Evolutionary conservation across 2,888 invertebrate species (phyloP), one percentile per base, ranked within the genome.

Genomic region (Norana najaformis): DNA sequence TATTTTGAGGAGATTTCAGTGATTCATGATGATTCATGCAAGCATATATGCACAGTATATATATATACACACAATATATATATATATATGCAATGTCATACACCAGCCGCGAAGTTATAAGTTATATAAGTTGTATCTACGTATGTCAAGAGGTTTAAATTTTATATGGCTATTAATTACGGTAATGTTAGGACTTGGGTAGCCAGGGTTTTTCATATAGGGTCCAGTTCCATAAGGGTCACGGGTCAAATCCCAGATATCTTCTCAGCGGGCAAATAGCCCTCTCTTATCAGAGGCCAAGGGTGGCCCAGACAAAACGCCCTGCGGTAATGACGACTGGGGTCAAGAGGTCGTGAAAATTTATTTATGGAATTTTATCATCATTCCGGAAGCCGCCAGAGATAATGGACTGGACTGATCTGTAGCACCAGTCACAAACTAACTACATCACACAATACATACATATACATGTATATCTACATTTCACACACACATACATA

Each of bases 401-500:
- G 69, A 69, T 69, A n/a, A 69, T 69, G 69, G 69, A 69, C 8
- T 69, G 69, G 69, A n/a, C 85, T 36, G 85, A 85, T n/a, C 36
- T 35, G 36, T 85, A 35, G 23, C 35, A 36, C 34, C 85, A 85
- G 85, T 37, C 85, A 85, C 85, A 85, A 23, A 85, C 36, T 18
- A 53, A 23, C 53, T 18, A 36, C n/a, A 83, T 36, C 37, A 36
- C 37, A 5, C n/a, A 35, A 23, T n/a, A 83, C 14, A 83, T 34
- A 47, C 20, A 89, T 35, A 69, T 35, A 69, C 53, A 89, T 35
- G 36, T 8, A 69, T 23, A 20, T 53, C 0, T 53, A 53, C 34
- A 89, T 35, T 34, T 53, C 83, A 83, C 82, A 89, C 89, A 69
- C 39, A 83, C 34, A 89, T 47, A 83, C 38, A 69, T 36, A 39